phyloP scores from a whole-genome alignment of 2,113 vertebrate genomes.

The Puffinus mauretanicus region DNA sequence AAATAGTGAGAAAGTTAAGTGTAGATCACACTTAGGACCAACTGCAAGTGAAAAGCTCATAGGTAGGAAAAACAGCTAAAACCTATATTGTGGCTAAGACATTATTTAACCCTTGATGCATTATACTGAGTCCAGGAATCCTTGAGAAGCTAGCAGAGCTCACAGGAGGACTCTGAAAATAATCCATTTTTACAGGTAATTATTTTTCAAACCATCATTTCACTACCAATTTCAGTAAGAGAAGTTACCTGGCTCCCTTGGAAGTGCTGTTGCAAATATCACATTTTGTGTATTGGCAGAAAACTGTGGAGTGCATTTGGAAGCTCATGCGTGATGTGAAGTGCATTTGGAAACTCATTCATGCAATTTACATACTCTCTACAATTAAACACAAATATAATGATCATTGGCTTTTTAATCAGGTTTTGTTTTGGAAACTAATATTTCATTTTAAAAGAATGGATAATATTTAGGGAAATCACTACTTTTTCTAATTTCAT shows the following conservation, averaged over 20 bases:
- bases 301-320: not conserved
- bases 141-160: not conserved
- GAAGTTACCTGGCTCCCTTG: not conserved
- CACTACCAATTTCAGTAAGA: not conserved
- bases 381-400: not conserved
- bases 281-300: not conserved
- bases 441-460: not conserved
- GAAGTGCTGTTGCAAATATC: not conserved
- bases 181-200: not conserved
- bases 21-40: not conserved
- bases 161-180: not conserved
- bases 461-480: not conserved
- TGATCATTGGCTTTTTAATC: not conserved
- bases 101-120: not conserved
- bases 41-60: not conserved
- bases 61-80: not conserved
- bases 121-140: not conserved
- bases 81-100: fast-evolving
- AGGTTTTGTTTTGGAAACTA: not conserved
- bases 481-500: not conserved
- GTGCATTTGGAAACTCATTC: not conserved
- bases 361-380: not conserved
- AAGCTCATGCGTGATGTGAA: too few species aligned
- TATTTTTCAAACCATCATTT: not conserved
- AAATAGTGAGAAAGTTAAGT: not conserved